These are phyloP conservation scores for Dynastes maya DNA, from an alignment of 2,888 invertebrate genomes.

Conservation along the genomic window DNA sequence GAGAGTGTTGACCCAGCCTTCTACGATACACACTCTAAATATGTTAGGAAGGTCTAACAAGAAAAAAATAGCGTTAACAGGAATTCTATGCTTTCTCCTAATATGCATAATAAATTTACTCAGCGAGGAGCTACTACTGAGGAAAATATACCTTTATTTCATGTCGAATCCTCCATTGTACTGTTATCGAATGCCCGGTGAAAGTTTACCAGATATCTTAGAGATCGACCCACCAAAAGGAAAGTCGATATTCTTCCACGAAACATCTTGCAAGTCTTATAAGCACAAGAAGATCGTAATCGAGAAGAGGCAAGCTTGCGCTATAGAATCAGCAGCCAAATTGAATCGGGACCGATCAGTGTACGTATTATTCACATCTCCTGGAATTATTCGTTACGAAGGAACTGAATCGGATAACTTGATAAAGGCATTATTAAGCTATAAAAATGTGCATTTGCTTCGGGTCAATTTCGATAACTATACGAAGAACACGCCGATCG, in stretches of 20 bases:
- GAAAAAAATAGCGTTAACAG: background rate
- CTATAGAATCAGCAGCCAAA: constrained; percentile 79
- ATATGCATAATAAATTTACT: background rate
- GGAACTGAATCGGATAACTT: constrained; percentile 63
- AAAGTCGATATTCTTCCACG: constrained; percentile 78
- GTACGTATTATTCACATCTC: constrained; percentile 73
- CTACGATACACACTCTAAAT: background rate
- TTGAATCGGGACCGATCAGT: constrained; percentile 75
- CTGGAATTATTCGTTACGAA: constrained; percentile 63
- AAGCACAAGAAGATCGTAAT: constrained; percentile 69
- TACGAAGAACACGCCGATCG: constrained; percentile 74
- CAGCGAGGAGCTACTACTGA: background rate
- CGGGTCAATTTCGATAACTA: constrained; percentile 73
- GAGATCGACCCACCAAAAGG: constrained; percentile 64
- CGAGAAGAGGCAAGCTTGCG: constrained; percentile 77
- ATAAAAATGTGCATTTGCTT: constrained; percentile 72
- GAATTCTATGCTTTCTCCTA: background rate
- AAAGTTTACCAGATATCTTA: constrained; percentile 63
- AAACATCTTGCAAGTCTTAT: constrained; percentile 75
- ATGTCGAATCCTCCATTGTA: constrained; percentile 9
- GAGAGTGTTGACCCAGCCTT: no score
- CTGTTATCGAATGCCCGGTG: constrained; percentile 29
- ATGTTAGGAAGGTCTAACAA: background rate
- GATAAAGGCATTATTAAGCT: constrained; percentile 67
- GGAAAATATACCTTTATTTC: constrained; percentile 3